Evolutionary conservation across 2,888 invertebrate species (phyloP), one percentile per base, ranked within the genome.

Genomic region (Leptinotarsa peninsularis): DNA sequence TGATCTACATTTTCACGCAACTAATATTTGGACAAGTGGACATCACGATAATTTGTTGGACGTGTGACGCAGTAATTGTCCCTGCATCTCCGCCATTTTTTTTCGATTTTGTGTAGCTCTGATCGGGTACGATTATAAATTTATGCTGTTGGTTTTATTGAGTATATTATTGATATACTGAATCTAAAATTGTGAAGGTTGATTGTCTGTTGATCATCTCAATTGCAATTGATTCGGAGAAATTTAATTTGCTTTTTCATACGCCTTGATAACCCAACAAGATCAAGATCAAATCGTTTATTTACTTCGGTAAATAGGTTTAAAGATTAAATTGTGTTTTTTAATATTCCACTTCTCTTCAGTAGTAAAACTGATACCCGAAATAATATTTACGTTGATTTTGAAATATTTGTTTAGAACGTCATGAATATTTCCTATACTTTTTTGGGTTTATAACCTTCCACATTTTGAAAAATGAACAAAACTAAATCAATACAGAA

Each of bases 51-150:
- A 27, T 63, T 63, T 43, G 63, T 74, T 58, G 66, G 52, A 13
- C 14, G 43, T 60, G 49, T 71, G 74, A 74, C 74, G 71, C 74
- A 74, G 67, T 60, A 60, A 71, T 49, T 52, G 67, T 18, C 67
- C 71, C 66, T 71, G 66, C 49, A 56, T 23, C 49, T 60, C 33
- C 74, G 74, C 74, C 74, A 74, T 74, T 58, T 74, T 74, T 27
- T 43, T 43, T 10, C 13, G 23, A 52, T 63, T 70, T 70, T n/a
- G n/a, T 15, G 33, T 27, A 49, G 56, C 50, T 17, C 52, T 27
- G 27, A 50, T 15, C 17, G 4, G 49, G 14, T 2, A 7, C 33
- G 27, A 18, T 33, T 66, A 66, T 21, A 15, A 27, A 63, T 63
- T 10, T n/a, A 7, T n/a, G 17, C 1, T 17, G 33, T 63, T 63